Percentiles rank a stretch among this genome's conserved stretches.
Conservation (phyloP, 2,888 invertebrate genomes). For the Rhodophaea formosa region DNA sequence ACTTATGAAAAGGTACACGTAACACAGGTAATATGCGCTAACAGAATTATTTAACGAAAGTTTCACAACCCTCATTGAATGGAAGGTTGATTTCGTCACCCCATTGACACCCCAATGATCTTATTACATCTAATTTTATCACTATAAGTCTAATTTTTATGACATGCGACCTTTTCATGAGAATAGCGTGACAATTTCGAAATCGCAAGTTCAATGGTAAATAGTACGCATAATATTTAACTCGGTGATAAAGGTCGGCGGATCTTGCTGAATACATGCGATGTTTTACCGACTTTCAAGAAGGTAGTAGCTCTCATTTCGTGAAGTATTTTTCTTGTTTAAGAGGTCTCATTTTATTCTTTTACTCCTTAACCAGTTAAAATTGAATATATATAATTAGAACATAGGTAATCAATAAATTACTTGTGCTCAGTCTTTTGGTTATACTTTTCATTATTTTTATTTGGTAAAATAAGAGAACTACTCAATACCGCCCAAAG, state of each 20-base stretch:
- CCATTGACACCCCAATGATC: slow-evolving; percentile 56
- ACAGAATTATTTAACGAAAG: slow-evolving; percentile 60
- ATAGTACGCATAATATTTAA: slow-evolving; percentile 17
- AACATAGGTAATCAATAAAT: too few relatives aligned
- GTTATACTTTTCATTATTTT: too few relatives aligned
- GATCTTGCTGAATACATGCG: neutral
- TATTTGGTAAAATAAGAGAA: too few relatives aligned
- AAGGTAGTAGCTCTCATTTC: too few relatives aligned
- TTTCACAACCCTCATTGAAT: slow-evolving; percentile 61
- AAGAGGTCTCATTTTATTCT: too few relatives aligned
- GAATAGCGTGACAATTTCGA: slow-evolving; percentile 46
- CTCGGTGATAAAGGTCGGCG: slow-evolving; percentile 17
- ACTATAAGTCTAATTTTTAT: slow-evolving; percentile 58
- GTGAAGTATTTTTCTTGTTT: too few relatives aligned
- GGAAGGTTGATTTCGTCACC: slow-evolving; percentile 66
- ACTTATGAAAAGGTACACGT: slow-evolving; percentile 52
- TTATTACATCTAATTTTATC: slow-evolving; percentile 51
- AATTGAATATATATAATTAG: too few relatives aligned
- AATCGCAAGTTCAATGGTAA: slow-evolving; percentile 64
- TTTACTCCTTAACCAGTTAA: too few relatives aligned
- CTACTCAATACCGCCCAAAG: too few relatives aligned
- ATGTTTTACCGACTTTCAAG: neutral
- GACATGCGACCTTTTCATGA: slow-evolving; percentile 51
- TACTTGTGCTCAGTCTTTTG: too few relatives aligned
- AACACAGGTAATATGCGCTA: slow-evolving; percentile 63